Percentiles rank a stretch among this genome's conserved stretches.
phyloP scores from a whole-genome alignment of 1,140 invertebrate genomes.

The Brachionus rotundiformis region DNA sequence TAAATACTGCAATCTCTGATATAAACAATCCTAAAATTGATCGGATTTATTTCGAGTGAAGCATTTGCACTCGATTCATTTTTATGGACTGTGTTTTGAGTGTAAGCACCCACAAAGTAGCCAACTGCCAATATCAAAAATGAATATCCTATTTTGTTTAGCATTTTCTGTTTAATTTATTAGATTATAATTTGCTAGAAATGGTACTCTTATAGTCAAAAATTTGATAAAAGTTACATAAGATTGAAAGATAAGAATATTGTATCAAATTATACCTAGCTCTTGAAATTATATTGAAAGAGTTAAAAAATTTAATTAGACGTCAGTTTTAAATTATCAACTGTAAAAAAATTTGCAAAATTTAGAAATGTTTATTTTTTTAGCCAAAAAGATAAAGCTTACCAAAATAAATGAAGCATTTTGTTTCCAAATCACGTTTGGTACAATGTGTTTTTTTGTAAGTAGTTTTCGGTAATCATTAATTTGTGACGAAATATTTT shows the following conservation, averaged over 20 bases:
- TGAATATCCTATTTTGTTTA: background rate
- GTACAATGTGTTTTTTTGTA: background rate
- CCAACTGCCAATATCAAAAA: background rate
- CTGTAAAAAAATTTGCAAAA: background rate
- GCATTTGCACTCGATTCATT: background rate
- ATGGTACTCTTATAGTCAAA: background rate
- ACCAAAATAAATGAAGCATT: background rate
- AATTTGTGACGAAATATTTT: too few relatives aligned
- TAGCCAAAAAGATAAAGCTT: background rate
- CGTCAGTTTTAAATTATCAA: background rate
- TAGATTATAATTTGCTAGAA: background rate
- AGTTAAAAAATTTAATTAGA: background rate
- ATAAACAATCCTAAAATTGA: background rate
- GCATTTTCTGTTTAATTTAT: background rate
- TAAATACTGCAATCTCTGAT: slow-evolving; percentile 39
- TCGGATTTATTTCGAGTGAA: background rate
- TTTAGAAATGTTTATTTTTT: background rate
- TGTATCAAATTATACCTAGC: background rate
- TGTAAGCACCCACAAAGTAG: background rate
- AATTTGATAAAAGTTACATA: background rate
- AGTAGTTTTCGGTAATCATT: too few relatives aligned
- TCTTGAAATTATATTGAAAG: background rate
- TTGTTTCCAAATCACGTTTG: background rate
- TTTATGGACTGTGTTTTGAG: background rate
- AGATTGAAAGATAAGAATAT: background rate